Conservation (phyloP, 2,797 vertebrate species). For the Coracias cyanogaster region DNA sequence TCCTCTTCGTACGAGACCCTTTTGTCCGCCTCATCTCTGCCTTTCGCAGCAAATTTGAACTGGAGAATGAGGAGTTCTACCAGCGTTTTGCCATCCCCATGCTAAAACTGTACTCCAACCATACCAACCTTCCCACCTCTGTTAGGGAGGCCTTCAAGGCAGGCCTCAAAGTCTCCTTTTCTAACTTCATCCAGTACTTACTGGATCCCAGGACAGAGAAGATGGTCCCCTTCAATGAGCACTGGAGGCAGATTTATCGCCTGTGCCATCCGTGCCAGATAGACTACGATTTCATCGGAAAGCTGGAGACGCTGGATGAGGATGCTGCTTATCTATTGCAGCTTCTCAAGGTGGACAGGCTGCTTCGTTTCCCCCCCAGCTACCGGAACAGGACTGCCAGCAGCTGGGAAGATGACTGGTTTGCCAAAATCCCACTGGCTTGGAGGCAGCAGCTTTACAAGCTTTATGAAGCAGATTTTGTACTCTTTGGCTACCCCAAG, state of each 20-base stretch:
- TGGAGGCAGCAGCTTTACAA: conserved; percentile 89
- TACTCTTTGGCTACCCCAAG: conserved; percentile 91
- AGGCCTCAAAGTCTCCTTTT: conserved; percentile 89
- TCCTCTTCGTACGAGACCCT: conserved; percentile 95
- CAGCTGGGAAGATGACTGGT: conserved; percentile 92
- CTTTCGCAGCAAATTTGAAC: conserved; percentile 95
- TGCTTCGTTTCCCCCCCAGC: conserved; percentile 90
- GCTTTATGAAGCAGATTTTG: conserved; percentile 92
- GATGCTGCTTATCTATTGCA: conserved; percentile 89
- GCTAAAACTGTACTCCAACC: conserved; percentile 89
- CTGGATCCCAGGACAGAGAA: conserved; percentile 93
- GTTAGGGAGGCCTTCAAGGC: conserved; percentile 89
- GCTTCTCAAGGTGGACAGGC: conserved; percentile 87
- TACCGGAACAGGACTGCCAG: conserved; percentile 88
- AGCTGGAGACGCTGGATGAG: conserved; percentile 91
- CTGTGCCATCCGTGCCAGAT: conserved; percentile 96
- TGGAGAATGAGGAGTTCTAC: conserved; percentile 94
- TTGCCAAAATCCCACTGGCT: conserved; percentile 85
- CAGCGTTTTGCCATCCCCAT: conserved; percentile 89
- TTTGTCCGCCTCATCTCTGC: conserved; percentile 97
- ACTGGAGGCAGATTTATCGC: conserved; percentile 95
- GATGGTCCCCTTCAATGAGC: conserved; percentile 93
- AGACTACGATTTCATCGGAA: conserved; percentile 93
- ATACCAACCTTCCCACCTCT: conserved; percentile 84
- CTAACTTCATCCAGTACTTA: conserved; percentile 94